Conservation (phyloP, 2,888 invertebrate genomes). For the Conistra vaccinii region DNA sequence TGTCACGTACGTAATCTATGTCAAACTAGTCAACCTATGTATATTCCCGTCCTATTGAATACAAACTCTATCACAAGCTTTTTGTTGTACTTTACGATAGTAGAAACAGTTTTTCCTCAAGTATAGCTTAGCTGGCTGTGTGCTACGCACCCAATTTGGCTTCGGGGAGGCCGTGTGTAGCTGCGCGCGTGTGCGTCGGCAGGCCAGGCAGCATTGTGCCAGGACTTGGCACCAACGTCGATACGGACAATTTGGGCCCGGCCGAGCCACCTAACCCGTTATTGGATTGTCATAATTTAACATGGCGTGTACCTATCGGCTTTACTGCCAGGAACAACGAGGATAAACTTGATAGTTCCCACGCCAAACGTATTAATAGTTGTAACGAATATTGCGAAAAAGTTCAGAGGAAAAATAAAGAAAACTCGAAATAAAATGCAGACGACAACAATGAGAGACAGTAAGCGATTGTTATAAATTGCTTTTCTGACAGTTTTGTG, state of each 20-base stretch:
- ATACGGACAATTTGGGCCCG: slow-evolving; percentile 86
- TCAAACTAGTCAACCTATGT: slow-evolving; percentile 6
- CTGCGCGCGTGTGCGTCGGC: slow-evolving; percentile 65
- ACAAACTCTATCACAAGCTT: not conserved
- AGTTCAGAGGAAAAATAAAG: slow-evolving; percentile 36
- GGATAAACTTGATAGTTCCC: slow-evolving; percentile 77
- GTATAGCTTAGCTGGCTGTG: slow-evolving; percentile 46
- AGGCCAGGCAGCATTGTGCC: slow-evolving; percentile 72
- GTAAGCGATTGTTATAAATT: slow-evolving; percentile 54
- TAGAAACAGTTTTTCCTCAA: not conserved
- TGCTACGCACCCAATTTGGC: slow-evolving; percentile 57
- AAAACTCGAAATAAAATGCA: slow-evolving; percentile 47
- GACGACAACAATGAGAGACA: slow-evolving; percentile 51
- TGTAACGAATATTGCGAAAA: slow-evolving; percentile 58
- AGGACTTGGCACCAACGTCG: slow-evolving; percentile 85
- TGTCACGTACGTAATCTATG: slow-evolving; percentile 13
- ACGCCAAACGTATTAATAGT: slow-evolving; percentile 74
- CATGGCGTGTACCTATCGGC: slow-evolving; percentile 82
- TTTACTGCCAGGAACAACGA: slow-evolving; percentile 78
- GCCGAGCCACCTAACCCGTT: slow-evolving; percentile 86
- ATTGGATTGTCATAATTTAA: slow-evolving; percentile 89
- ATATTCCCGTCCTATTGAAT: slow-evolving; percentile 13
- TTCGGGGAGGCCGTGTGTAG: slow-evolving; percentile 55
- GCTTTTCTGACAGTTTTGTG: slow-evolving; percentile 54
- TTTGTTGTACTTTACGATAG: slow-evolving; percentile 8